Evolutionary conservation across 2,113 vertebrate species (phyloP).

Genomic region (Coracopsis vasa): DNA sequence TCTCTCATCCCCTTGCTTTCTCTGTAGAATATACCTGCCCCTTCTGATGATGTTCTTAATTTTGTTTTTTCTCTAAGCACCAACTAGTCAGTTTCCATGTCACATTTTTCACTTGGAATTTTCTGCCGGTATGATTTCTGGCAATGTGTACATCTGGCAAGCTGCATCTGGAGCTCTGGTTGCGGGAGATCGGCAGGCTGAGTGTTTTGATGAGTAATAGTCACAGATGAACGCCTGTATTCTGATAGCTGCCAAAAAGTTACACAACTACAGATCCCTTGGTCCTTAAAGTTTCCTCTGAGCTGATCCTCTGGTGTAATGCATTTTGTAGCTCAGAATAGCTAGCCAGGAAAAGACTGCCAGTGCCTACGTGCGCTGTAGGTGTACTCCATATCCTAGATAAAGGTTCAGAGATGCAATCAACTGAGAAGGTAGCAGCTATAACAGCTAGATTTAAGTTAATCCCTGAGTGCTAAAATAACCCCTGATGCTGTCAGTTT

Average conservation of each 20-base stretch:
- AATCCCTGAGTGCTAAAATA: background rate
- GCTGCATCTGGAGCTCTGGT: background rate
- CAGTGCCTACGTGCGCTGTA: background rate
- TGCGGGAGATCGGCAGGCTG: background rate
- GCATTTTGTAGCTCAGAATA: background rate
- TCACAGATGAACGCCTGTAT: background rate
- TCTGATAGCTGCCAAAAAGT: background rate
- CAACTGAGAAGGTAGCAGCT: background rate
- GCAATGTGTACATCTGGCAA: background rate
- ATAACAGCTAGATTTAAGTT: background rate
- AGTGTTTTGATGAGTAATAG: conserved; percentile 41
- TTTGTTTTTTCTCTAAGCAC: background rate
- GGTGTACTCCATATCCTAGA: background rate
- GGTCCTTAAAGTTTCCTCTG: background rate
- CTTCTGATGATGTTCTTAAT: background rate
- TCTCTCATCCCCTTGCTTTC: background rate
- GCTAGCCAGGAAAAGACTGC: background rate
- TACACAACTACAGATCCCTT: background rate
- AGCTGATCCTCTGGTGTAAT: background rate
- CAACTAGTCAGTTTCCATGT: background rate
- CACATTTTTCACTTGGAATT: background rate
- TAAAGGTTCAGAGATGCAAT: background rate
- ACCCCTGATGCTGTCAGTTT: background rate
- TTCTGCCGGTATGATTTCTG: background rate
- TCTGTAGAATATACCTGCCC: background rate